These are phyloP conservation scores for Antennarius maculatus DNA, from an alignment of 2,797 vertebrate species.

Conservation along the genomic window DNA sequence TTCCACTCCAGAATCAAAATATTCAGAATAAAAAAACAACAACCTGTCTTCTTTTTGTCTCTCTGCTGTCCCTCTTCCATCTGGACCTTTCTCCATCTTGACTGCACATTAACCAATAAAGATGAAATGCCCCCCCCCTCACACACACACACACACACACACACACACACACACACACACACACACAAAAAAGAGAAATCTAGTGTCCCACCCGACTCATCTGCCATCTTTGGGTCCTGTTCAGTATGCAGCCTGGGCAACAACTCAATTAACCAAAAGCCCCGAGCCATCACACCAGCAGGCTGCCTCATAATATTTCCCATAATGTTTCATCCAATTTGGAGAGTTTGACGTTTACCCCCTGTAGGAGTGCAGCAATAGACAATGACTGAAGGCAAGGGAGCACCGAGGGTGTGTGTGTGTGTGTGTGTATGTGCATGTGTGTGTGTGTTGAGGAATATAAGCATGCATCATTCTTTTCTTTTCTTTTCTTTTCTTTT, in stretches of 20 bases:
- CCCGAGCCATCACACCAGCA: constrained; percentile 75
- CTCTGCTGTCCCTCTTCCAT: constrained; percentile 16
- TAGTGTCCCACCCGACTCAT: constrained; percentile 42
- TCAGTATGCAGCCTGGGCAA: constrained; percentile 73
- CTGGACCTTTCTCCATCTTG: constrained; percentile 11
- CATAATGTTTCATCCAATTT: constrained; percentile 86
- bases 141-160: no score
- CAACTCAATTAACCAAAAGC: constrained; percentile 79
- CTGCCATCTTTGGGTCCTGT: constrained; percentile 48
- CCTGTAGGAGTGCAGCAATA: constrained; percentile 74
- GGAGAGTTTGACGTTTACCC: constrained; percentile 79
- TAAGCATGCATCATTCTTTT: not conserved
- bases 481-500: not conserved
- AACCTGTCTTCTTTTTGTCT: not conserved
- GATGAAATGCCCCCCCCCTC: constrained; percentile 40
- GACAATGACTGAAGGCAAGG: constrained; percentile 77
- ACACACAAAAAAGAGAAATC: constrained; percentile 16
- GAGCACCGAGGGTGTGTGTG: constrained; percentile 56
- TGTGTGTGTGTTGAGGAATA: constrained; percentile 38
- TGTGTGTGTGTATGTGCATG: constrained; percentile 17
- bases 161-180: no score
- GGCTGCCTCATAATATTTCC: constrained; percentile 82
- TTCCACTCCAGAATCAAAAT: constrained; percentile 5
- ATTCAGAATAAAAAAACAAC: constrained; percentile 20
- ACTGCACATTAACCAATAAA: constrained; percentile 52